Evolutionary conservation across 2,113 vertebrate genomes (phyloP), one percentile per base, ranked within the genome.

Genomic region (Pantherophis guttatus): DNA sequence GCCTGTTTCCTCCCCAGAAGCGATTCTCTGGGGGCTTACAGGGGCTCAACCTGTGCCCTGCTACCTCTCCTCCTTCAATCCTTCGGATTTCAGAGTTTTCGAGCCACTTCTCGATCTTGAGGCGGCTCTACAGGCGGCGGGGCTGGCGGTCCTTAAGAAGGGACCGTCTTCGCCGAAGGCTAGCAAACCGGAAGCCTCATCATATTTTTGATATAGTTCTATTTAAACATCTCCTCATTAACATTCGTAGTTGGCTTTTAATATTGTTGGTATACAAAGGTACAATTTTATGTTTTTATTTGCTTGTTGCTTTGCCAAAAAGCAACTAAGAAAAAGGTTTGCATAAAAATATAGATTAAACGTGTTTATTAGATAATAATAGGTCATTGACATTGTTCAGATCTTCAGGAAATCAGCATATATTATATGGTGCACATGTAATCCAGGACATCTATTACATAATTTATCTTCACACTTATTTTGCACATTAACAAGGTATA

Each of bases 161-260:
- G n/a, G n/a, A n/a, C n/a, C n/a, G n/a, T n/a, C n/a, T n/a, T n/a
- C n/a, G n/a, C n/a, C n/a, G n/a, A n/a, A n/a, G n/a, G n/a, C n/a
- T n/a, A n/a, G n/a, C n/a, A n/a, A n/a, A n/a, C n/a, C n/a, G n/a
- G n/a, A n/a, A n/a, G n/a, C n/a, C n/a, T 94, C 23, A 39, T 39
- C 39, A 39, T 24, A 85, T 94, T 44, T 54, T 89, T 17, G 26
- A 1, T 50, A 65, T 44, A 88, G 53, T 52, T 65, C 90, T 1
- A 89, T 50, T 24, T 93, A 93, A 88, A 3, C 9, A 39, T 15
- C 59, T 87, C 87, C n/a, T 86, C 88, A 55, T 95, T 97, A 93
- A 91, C 88, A 53, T 91, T 3, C 0, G 89, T 55, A 50, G 91
- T 94, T 94, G 70, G 65, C 70, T 92, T 48, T 88, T 33, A 29